phyloP scores from a whole-genome alignment of 2,888 invertebrate species.

The Papilio elwesi region DNA sequence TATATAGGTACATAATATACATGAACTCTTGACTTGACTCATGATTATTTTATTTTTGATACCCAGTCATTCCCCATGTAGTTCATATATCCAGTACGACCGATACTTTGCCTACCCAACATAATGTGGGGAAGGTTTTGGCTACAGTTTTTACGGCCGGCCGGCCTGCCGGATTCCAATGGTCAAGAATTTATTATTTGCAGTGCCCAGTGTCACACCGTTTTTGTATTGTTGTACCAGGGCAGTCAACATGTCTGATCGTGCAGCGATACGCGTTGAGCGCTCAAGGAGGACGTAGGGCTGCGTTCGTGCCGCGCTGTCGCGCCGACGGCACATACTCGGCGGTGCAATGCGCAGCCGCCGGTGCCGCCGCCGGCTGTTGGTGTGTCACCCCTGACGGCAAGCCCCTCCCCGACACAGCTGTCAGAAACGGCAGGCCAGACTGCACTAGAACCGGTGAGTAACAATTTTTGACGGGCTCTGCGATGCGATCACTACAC shows the following conservation, averaged over 20 bases:
- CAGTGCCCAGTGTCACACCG: not conserved
- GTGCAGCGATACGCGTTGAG: conserved; percentile 72
- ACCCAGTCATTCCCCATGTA: too few relatives aligned
- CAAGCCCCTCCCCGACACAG: conserved; percentile 91
- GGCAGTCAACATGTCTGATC: conserved; percentile 81
- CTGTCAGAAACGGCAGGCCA: conserved; percentile 88
- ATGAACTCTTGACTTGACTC: too few relatives aligned
- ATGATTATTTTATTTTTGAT: too few relatives aligned
- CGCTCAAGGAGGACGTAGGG: conserved; percentile 73
- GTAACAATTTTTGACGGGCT: conserved; percentile 40
- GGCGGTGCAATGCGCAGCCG: conserved; percentile 92
- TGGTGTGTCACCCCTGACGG: conserved; percentile 96
- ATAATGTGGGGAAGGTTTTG: too few relatives aligned
- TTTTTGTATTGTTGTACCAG: conserved; percentile 53
- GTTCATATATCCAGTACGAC: too few relatives aligned
- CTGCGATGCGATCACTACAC: conserved; percentile 16
- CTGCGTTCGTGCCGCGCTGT: conserved; percentile 90
- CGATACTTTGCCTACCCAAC: too few relatives aligned
- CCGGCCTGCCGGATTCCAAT: too few relatives aligned
- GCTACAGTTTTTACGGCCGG: too few relatives aligned
- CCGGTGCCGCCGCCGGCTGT: conserved; percentile 90
- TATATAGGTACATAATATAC: too few relatives aligned
- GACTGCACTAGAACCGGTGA: conserved; percentile 85
- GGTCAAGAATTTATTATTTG: too few relatives aligned
- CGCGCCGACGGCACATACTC: conserved; percentile 93